Base-by-base conservation (phyloP, 2,888 invertebrate genomes). In the Erebia aethiops region DNA sequence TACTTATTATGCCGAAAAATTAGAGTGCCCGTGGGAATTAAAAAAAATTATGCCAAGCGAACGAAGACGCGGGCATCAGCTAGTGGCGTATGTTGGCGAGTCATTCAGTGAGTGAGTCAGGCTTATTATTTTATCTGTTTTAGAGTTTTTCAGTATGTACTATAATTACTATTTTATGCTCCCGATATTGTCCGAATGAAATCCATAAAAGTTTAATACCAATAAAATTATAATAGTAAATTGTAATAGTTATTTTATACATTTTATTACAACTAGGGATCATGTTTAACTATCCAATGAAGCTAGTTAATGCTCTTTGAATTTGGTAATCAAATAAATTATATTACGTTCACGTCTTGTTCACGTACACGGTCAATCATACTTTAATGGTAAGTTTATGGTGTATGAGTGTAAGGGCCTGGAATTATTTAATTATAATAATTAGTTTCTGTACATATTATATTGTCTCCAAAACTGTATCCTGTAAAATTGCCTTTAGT, bases 281-380 rank as follows among this genome's bases (percentile, higher is more conserved):
- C 41, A 61, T 61, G 60, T 61, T 61, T 58, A 11, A 72, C 69
- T 56, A 51, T 14, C 68, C 52, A 71, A 67, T 69, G 66, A 60
- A 56, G 46, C 52, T 49, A 56, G 49, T 66, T 66, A 73, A 73
- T 69, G 64, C 67, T 67, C 64, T 67, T 70, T 68, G 58, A 52
- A 58, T 73, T 63, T 56, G 35, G 18, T 71, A 16, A 68, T 54
- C 51, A 67, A 74, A 71, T 11, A 41, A 41, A 61, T 62, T 66
- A 9, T 70, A 71, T 72, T 67, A 58, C 51, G n/a, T n/a, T n/a
- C n/a, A n/a, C n/a, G n/a, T n/a, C n/a, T n/a, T n/a, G 49, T 63
- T 52, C 66, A 71, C 68, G 74, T 69, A 65, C 67, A 46, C 49
- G 49, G 35, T 54, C 54, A 71, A 64, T 69, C 60, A 57, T 71